Percentiles rank a stretch among this genome's conserved stretches.
Conservation (phyloP, 1,140 invertebrate genomes). For the Archivesica marissinica region DNA sequence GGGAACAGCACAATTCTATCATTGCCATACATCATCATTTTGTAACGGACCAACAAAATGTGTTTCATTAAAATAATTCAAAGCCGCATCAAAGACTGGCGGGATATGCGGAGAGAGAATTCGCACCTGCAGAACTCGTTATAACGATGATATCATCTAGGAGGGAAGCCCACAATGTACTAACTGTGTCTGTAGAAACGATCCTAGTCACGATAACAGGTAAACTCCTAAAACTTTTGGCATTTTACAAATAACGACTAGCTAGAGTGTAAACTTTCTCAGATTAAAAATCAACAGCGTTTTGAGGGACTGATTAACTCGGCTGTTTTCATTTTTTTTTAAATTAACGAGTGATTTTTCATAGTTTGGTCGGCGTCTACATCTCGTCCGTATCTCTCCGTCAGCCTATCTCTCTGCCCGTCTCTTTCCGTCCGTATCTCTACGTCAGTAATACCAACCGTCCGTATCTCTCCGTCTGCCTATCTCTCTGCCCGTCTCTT, state of each 20-base stretch:
- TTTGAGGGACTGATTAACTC: not conserved
- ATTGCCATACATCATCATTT: too few relatives aligned
- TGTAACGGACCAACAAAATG: constrained; percentile 5
- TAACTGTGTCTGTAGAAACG: constrained; percentile 9
- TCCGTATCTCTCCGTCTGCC: too few relatives aligned
- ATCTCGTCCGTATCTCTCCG: not conserved
- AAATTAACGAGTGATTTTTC: not conserved
- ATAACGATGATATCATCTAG: constrained; percentile 28
- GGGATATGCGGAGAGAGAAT: not conserved
- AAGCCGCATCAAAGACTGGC: not conserved
- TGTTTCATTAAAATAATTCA: not conserved
- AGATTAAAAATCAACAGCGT: too few relatives aligned
- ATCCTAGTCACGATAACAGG: not conserved
- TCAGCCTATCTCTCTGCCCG: too few relatives aligned
- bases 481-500: too few relatives aligned
- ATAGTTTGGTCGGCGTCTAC: not conserved
- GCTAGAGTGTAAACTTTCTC: too few relatives aligned
- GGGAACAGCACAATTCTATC: too few relatives aligned
- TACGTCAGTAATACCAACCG: too few relatives aligned
- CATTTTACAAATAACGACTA: too few relatives aligned
- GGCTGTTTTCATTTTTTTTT: not conserved
- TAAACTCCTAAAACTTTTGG: too few relatives aligned
- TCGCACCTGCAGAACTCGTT: constrained; percentile 9
- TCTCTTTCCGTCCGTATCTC: too few relatives aligned
- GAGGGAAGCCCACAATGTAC: constrained; percentile 2